Base-by-base conservation (phyloP, 1,140 invertebrate genomes). In the Aphelenchoides fujianensis region DNA sequence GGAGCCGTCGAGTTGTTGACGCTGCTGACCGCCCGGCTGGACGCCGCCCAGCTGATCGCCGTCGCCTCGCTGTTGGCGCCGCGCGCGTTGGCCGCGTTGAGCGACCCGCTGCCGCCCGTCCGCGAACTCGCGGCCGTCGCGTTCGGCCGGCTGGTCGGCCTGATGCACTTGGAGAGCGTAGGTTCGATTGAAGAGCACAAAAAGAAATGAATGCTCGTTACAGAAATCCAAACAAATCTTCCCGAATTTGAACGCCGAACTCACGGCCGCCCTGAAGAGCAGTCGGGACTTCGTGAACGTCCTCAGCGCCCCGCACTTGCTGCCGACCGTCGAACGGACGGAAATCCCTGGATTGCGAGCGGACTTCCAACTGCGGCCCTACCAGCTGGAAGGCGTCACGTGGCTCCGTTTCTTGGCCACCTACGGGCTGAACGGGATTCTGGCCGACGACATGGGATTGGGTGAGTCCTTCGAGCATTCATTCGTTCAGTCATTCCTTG, bases 361-460 rank as follows among this genome's bases (percentile, higher is more conserved):
- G 12, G 37, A 68, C 5, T 53, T 69, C 16, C 36, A 72, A 36
- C 69, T 83, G 9, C 36, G 82, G 30, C 36, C 48, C 30, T 83
- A 83, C 63, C 82, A 83, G 53, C 64, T 81, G 34, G 82, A 92
- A 75, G 96, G 96, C 55, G 90, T 99, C 0, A 98, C 98, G 86
- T 99, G 96, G 96, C 86, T 99, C 23, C 90, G 91, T 19, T 98
- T 98, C 86, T 86, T 99, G 1, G 93, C 96, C 85, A 90, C 91
- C 79, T 99, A 95, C 86, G 91, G 92, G 80, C 88, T 99, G 5
- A 95, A 98, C 85, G 97, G 96, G 3, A 94, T 99, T 68, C 88
- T 99, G 1, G 97, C 95, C 86, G 97, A 99, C 86, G 96, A 99
- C 84, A 93, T 94, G 92, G 93, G 93, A 41, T 88, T 97, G 0